Conservation (phyloP, 2,113 vertebrate species). For the Chaetops frenatus region DNA sequence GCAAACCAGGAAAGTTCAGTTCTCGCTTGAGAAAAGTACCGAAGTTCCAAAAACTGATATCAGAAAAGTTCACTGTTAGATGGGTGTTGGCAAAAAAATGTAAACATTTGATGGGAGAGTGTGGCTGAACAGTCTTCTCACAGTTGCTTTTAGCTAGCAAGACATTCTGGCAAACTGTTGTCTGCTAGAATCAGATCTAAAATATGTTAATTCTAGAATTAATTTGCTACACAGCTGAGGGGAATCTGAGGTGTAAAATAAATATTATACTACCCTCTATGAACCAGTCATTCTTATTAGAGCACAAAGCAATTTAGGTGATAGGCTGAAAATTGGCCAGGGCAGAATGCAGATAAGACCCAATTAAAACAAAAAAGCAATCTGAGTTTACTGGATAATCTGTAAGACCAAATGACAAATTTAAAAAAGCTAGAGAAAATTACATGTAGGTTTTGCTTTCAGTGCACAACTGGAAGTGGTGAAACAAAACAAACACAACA, state of each 20-base stretch:
- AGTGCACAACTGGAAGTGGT: not conserved
- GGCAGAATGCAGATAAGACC: not conserved
- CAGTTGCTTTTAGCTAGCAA: not conserved
- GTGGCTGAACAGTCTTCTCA: not conserved
- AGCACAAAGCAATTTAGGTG: not conserved
- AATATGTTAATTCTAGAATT: not conserved
- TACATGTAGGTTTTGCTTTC: not conserved
- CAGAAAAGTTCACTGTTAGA: not conserved
- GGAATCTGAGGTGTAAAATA: not conserved
- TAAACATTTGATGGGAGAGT: not conserved
- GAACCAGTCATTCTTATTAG: not conserved
- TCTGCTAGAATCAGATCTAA: not conserved
- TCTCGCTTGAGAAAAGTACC: not conserved
- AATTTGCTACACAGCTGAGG: not conserved
- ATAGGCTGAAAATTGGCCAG: not conserved
- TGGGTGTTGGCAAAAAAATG: not conserved
- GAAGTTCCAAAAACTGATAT: not conserved
- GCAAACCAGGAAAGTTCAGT: not conserved
- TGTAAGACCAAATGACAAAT: not conserved
- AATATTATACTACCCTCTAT: not conserved
- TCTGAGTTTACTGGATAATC: not conserved
- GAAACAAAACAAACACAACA: not conserved
- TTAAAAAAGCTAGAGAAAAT: not conserved
- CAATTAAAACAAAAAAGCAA: slow-evolving; percentile 27
- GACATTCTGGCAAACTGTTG: not conserved